Conservation (phyloP, 2,888 invertebrate genomes). For the Euclidia mi region DNA sequence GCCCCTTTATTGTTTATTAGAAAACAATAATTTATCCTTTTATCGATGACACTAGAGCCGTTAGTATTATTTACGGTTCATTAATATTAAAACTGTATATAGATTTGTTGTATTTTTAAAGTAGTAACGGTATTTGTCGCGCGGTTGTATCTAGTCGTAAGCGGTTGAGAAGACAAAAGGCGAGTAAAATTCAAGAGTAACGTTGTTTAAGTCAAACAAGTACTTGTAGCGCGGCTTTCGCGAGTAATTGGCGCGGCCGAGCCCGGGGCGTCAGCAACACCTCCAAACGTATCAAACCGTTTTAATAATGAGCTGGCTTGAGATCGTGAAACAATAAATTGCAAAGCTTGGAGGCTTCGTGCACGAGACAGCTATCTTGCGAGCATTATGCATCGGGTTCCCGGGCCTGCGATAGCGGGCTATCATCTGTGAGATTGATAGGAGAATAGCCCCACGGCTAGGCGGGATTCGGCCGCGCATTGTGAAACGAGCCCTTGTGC, state of each 20-base stretch:
- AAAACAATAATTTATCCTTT: slow-evolving; percentile 70
- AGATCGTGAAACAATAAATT: slow-evolving; percentile 90
- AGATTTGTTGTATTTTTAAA: slow-evolving; percentile 16
- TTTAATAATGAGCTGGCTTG: slow-evolving; percentile 89
- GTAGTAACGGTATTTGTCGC: not conserved
- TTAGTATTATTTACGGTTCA: slow-evolving; percentile 44
- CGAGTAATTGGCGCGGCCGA: slow-evolving; percentile 85
- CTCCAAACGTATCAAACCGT: slow-evolving; percentile 89
- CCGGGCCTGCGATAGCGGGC: slow-evolving; percentile 79
- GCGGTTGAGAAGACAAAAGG: slow-evolving; percentile 64
- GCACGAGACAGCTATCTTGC: slow-evolving; percentile 88
- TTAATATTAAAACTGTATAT: slow-evolving; percentile 34
- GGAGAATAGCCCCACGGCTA: slow-evolving; percentile 87
- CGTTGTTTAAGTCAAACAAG: slow-evolving; percentile 82
- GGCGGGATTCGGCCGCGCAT: slow-evolving; percentile 78
- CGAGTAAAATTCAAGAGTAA: slow-evolving; percentile 76
- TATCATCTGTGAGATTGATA: slow-evolving; percentile 90
- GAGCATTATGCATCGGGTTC: slow-evolving; percentile 88
- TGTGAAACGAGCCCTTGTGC: slow-evolving; percentile 69
- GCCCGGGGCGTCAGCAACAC: slow-evolving; percentile 88
- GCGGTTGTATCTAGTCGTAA: not conserved
- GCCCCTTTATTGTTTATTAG: slow-evolving; percentile 74
- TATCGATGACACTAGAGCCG: slow-evolving; percentile 48
- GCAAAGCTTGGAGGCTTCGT: slow-evolving; percentile 90
- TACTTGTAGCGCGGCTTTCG: slow-evolving; percentile 69